Evolutionary conservation across 2,888 invertebrate species (phyloP), one percentile per base, ranked within the genome.

Genomic region (Luperina testacea): DNA sequence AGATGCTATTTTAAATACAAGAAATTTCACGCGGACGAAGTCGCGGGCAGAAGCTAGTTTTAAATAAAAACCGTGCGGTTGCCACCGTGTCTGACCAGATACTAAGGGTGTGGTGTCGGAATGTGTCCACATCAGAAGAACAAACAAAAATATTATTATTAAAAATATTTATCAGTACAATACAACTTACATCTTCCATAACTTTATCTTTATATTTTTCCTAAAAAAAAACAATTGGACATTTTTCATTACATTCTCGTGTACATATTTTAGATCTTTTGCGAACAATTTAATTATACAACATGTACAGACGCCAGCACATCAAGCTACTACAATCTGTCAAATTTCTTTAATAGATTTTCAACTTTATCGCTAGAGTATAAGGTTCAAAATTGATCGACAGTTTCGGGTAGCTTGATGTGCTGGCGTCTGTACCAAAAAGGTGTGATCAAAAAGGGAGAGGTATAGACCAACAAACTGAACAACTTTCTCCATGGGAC

Each of bases 121-220:
- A 1, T 32, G 32, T 32, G 32, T 17, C n/a, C n/a, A 17, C n/a
- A n/a, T n/a, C n/a, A 67, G 17, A n/a, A 17, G 17, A 17, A 5
- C n/a, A 42, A 38, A 20, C 13, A 13, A 65, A 64, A 45, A 11
- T 45, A 45, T 11, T 45, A 45, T 45, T 45, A 45, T 11, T 45
- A 45, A 45, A 45, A 45, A 45, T 11, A 45, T 45, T 45, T 45
- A 45, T 45, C 45, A 11, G 11, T 45, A 24, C 20, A 64, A 64
- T 24, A 38, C 4, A 38, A 82, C 81, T 77, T 78, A 86, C 86
- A 27, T 86, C 27, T 69, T 42, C 17, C 75, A 81, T 53, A 32
- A 87, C 32, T 32, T 53, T 32, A 0, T 53, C 76, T 0, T 64
- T 6, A 17, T 70, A 53, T 48, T 70, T 48, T 48, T 53, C 2